phyloP scores from a whole-genome alignment of 1,140 invertebrate species.

The Papilio polytes region DNA sequence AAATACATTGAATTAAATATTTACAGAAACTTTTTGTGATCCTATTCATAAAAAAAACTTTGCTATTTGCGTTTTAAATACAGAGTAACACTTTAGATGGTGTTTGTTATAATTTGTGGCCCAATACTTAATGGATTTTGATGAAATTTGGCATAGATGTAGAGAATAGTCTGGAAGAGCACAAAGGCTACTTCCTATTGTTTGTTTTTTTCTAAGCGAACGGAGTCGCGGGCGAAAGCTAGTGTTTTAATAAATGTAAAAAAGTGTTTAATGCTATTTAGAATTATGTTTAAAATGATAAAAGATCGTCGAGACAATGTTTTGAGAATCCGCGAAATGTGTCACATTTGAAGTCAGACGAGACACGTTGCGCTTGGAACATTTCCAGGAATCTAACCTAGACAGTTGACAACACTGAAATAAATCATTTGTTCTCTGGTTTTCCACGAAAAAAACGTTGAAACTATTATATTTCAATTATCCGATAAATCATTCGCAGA shows the following conservation, averaged over 20 bases:
- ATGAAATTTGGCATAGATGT: no score
- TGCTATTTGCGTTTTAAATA: no score
- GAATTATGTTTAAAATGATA: not conserved
- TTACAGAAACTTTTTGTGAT: no score
- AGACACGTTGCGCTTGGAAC: not conserved
- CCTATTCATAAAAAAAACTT: no score
- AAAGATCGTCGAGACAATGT: conserved; percentile 15
- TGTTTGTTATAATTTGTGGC: no score
- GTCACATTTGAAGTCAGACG: conserved; percentile 21
- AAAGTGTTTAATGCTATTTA: not conserved
- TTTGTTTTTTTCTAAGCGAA: no score
- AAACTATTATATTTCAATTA: conserved; percentile 1
- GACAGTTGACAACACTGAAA: conserved; percentile 12
- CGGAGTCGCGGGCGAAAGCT: no score
- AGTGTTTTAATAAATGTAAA: not conserved
- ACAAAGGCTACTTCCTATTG: no score
- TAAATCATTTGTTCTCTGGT: conserved; percentile 1
- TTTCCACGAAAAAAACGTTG: not conserved
- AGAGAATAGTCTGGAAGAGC: no score
- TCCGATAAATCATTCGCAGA: no score
- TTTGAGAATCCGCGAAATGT: not conserved
- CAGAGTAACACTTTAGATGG: no score
- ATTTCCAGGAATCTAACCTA: conserved; percentile 17
- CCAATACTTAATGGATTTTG: no score
- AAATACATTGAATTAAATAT: not conserved